Conservation (phyloP, 2,797 vertebrate genomes). For the Luscinia megarhynchos region DNA sequence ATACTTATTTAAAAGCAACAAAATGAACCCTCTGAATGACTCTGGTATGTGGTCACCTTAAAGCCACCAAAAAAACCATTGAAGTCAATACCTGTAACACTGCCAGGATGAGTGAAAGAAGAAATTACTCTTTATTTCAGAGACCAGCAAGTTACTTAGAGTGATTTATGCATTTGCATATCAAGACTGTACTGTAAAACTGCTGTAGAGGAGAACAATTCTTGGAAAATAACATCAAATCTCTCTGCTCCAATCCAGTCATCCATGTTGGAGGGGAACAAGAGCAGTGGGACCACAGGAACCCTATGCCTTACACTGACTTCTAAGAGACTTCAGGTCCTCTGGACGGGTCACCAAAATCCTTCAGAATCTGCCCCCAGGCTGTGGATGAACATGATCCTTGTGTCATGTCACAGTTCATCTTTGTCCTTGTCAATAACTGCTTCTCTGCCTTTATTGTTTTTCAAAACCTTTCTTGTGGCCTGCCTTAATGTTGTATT, state of each 20-base stretch:
- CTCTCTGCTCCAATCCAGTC: not conserved
- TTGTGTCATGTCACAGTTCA: not conserved
- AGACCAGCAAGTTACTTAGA: not conserved
- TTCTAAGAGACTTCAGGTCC: not conserved
- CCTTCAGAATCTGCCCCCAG: not conserved
- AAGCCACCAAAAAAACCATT: not conserved
- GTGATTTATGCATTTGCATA: not conserved
- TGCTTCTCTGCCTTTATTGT: not conserved
- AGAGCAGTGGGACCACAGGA: not conserved
- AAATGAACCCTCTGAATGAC: not conserved
- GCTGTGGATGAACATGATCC: not conserved
- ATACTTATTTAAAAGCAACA: not conserved
- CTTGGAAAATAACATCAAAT: not conserved
- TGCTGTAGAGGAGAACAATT: not conserved
- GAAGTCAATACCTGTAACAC: not conserved
- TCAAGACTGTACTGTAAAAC: not conserved
- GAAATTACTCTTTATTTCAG: not conserved
- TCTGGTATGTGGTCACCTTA: not conserved
- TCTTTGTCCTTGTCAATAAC: not conserved
- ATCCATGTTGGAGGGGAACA: not conserved
- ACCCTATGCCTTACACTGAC: not conserved
- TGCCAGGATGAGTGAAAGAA: not conserved
- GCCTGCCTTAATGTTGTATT: not conserved
- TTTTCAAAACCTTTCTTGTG: not conserved
- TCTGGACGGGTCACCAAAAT: not conserved